These are phyloP conservation scores for Hyperoplus immaculatus DNA, from an alignment of 2,797 vertebrate genomes.

Conservation along the genomic window DNA sequence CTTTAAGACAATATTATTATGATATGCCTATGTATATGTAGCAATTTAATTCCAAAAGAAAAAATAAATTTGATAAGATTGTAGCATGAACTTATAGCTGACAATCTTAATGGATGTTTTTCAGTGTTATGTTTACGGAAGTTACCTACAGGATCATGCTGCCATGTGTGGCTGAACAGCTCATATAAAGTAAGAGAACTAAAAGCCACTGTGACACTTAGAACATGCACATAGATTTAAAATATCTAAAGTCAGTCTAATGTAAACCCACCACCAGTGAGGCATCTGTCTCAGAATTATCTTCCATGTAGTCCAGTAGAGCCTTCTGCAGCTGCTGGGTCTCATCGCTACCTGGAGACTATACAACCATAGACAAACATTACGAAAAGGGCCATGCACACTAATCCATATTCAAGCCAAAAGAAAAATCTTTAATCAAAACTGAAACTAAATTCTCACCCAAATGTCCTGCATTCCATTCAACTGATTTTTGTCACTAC, in stretches of 20 bases:
- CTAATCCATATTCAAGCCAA: slow-evolving; percentile 3
- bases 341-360: slow-evolving; percentile 91
- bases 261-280: slow-evolving; percentile 90
- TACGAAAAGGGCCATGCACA: background rate
- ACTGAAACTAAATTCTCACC: background rate
- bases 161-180: background rate
- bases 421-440: background rate
- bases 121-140: background rate
- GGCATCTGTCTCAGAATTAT: slow-evolving; percentile 94
- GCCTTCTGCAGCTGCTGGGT: slow-evolving; percentile 97
- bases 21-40: background rate
- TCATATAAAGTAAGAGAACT: background rate
- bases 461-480: background rate
- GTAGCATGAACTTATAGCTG: background rate
- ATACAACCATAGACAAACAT: slow-evolving; percentile 23
- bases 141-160: too few species aligned
- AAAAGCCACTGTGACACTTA: background rate
- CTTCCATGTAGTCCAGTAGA: slow-evolving; percentile 95
- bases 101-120: background rate
- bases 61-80: background rate
- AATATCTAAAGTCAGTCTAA: slow-evolving; percentile 16
- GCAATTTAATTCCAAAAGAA: background rate
- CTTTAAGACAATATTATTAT: background rate
- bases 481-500: background rate
- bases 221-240: background rate